Base-by-base conservation (phyloP, 1,140 invertebrate species). In the Schlechtendalia chinensis region DNA sequence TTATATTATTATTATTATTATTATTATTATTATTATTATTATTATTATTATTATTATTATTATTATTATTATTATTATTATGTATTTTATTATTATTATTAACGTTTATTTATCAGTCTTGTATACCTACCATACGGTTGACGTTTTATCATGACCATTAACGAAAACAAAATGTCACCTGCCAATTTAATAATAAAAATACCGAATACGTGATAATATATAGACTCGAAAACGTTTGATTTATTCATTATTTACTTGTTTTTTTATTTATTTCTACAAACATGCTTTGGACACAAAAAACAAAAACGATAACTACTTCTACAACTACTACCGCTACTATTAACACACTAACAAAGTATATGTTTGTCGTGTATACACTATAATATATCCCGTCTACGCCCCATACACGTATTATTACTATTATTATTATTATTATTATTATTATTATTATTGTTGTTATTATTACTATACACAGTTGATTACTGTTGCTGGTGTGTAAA, bases 141-240 rank as follows among this genome's bases (percentile, higher is more conserved):
- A 69, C 32, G 39, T 69, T 47, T 69, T 22, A 5, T 45, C 39
- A 50, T 47, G 65, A 69, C 65, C 65, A 69, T 39, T n/a, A 50
- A 50, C 39, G 50, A 17, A 24, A 58, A 58, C 24, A 59, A 71
- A 29, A 53, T 50, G 67, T 71, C 45, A 19, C 69, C 47, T 53
- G 47, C 47, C 69, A 53, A 71, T 71, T n/a, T n/a, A n/a, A n/a
- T n/a, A n/a, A n/a, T n/a, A n/a, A n/a, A n/a, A n/a, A n/a, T n/a
- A n/a, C n/a, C n/a, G n/a, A 71, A 71, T 22, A 71, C 45, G 27
- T 19, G 45, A 45, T 27, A 22, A 71, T 71, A 50, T 71, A 71
- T 19, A 69, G 65, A 69, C 65, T 69, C 65, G 6, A 24, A 69
- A 67, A 29, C 29, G 32, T 19, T 11, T 32, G n/a, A 29, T 65